Evolutionary conservation across 2,797 vertebrate genomes (phyloP).

Genomic region (Bovichtus variegatus): DNA sequence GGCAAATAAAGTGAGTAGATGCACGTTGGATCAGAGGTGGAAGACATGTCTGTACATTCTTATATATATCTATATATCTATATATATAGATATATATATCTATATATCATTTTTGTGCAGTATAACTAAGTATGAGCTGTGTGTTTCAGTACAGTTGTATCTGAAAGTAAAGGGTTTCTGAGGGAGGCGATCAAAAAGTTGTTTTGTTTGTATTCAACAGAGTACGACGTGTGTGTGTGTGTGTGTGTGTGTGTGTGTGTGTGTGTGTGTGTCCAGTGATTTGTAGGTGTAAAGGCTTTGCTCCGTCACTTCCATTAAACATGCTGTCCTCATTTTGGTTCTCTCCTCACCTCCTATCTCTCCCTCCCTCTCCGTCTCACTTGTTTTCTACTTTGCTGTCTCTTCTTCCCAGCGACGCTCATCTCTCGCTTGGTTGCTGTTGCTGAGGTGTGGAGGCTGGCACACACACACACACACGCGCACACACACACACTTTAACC

Average conservation of each 20-base stretch:
- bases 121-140: not conserved
- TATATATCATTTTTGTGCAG: too few relatives aligned
- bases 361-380: conserved; percentile 26
- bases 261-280: conserved; percentile 44
- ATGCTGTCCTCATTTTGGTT: conserved; percentile 49
- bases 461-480: not conserved
- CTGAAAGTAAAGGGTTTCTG: too few relatives aligned
- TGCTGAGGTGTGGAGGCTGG: conserved; percentile 40
- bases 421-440: conserved; percentile 60
- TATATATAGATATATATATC: too few relatives aligned
- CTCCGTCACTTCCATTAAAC: conserved; percentile 62
- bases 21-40: not conserved
- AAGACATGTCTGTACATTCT: not conserved
- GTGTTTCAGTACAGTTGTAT: not conserved
- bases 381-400: conserved; percentile 21
- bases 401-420: conserved; percentile 37
- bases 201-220: conserved; percentile 41
- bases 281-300: conserved; percentile 47
- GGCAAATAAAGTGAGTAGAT: not conserved
- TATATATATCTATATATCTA: too few relatives aligned
- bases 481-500: not conserved
- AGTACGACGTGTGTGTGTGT: conserved; percentile 21
- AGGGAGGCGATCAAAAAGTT: too few relatives aligned
- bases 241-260: conserved; percentile 30
- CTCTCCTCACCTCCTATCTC: conserved; percentile 24